phyloP scores from a whole-genome alignment of 1,140 invertebrate genomes.

The Trichomalopsis sarcophagae region DNA sequence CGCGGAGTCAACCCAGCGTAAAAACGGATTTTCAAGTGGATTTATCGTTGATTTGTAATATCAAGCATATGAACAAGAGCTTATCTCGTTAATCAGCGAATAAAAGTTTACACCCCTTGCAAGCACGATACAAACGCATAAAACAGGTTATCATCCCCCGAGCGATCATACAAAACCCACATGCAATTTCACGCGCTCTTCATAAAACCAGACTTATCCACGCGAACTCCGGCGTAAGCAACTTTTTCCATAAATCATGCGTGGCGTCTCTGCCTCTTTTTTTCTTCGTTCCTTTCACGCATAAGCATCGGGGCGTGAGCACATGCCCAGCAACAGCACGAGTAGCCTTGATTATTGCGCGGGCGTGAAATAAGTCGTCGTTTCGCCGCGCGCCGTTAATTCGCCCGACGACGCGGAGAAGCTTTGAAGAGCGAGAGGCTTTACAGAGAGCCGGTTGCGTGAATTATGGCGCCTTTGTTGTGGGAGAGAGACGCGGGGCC shows the following conservation, averaged over 20 bases:
- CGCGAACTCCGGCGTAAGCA: not conserved
- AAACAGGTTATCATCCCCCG: not conserved
- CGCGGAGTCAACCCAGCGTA: not conserved
- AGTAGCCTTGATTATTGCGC: conserved; percentile 5
- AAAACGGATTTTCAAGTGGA: not conserved
- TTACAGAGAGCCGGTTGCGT: not conserved
- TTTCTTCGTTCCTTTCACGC: too few species aligned
- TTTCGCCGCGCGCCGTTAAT: not conserved
- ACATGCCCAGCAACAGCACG: not conserved
- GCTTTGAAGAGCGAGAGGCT: not conserved
- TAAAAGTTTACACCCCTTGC: too few species aligned
- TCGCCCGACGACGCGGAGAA: not conserved
- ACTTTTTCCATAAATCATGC: not conserved
- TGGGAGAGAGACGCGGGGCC: not conserved
- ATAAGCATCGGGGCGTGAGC: not conserved
- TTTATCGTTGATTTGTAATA: not conserved
- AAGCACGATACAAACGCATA: not conserved
- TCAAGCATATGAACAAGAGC: not conserved
- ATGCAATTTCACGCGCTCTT: not conserved
- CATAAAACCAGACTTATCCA: not conserved
- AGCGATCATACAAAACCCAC: too few species aligned
- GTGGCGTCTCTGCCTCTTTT: not conserved
- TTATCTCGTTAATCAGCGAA: not conserved
- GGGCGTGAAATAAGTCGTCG: conserved; percentile 6
- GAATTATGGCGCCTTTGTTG: not conserved